Percentiles rank a stretch among this genome's conserved stretches.
phyloP scores from a whole-genome alignment of 2,888 invertebrate species.

The Hesperia comma region DNA sequence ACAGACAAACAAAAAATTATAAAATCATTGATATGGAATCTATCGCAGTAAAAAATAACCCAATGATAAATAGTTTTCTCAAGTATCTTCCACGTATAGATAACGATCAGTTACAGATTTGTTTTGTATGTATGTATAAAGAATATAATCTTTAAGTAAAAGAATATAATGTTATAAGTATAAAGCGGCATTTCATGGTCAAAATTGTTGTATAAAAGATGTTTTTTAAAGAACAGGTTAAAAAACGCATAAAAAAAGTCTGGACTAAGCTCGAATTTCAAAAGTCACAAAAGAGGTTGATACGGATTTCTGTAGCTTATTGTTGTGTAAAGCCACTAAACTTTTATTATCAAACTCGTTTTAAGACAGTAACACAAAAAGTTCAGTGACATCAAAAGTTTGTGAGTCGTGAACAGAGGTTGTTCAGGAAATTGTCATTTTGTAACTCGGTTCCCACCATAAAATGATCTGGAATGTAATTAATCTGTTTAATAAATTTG shows the following conservation, averaged over 20 bases:
- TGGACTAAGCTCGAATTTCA: conserved; percentile 7
- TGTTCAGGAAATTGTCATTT: conserved; percentile 67
- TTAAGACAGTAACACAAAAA: conserved; percentile 30
- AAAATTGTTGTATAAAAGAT: neutral
- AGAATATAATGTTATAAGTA: too few species aligned
- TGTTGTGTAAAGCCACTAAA: conserved; percentile 28
- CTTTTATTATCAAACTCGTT: conserved; percentile 36
- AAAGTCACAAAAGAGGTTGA: conserved; percentile 32
- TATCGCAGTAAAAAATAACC: too few species aligned
- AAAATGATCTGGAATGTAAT: conserved; percentile 33
- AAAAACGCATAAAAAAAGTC: conserved; percentile 17
- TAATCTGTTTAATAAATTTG: conserved; percentile 27
- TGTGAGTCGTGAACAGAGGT: conserved; percentile 65
- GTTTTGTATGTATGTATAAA: too few species aligned
- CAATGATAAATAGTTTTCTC: too few species aligned
- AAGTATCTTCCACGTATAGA: too few species aligned
- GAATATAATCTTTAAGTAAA: too few species aligned
- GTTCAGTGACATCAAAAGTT: conserved; percentile 32
- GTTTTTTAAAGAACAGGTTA: conserved; percentile 17
- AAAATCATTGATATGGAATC: too few species aligned
- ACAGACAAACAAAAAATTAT: too few species aligned
- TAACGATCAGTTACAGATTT: too few species aligned
- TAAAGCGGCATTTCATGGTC: neutral
- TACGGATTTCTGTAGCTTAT: conserved; percentile 33
- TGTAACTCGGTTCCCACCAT: conserved; percentile 35